Evolutionary conservation across 2,797 vertebrate genomes (phyloP), one percentile per base, ranked within the genome.

Genomic region (Acrossocheilus wenchowensis): DNA sequence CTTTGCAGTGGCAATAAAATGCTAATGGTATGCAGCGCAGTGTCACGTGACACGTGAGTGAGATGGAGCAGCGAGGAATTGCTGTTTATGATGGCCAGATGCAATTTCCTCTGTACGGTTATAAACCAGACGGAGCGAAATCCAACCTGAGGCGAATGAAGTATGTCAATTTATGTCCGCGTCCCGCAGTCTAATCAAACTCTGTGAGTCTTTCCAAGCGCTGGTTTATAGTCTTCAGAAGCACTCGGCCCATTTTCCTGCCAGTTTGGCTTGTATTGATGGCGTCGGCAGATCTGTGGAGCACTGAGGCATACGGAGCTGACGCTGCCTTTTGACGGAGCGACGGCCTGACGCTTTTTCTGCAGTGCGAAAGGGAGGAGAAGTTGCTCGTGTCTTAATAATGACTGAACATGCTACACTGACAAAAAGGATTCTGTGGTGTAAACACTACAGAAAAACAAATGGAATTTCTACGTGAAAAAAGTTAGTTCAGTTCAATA

Each of bases 1-100:
- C 91, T 91, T 92, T 94, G 93, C 93, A 89, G 93, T 93, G 93
- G 92, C 90, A 90, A 93, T 91, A 90, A 82, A 90, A 94, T 93
- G 93, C 91, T 93, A 93, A 94, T 94, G 90, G 92, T 92, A 78
- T 92, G 92, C 94, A 93, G 93, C 89, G 88, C 87, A 90, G 26
- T 92, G 92, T 92, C 92, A 90, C 85, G 90, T 91, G 92, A 90
- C 57, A 1, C 52, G 62, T 19, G 41, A 68, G 34, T 64, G 9
- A 64, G 82, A 89, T 71, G 6, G 11, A 85, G 52, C 41, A 43
- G 41, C 9, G 8, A 43, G 41, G 41, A 43, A 43, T 43, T 43
- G 41, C 41, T 69, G 36, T 54, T 68, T 26, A 26, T 21, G 21
- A 74, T 0, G n/a, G 54, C 11, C 30, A 8, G 17, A 80, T 54